These are phyloP conservation scores for Eupleurogrammus muticus DNA, from an alignment of 2,797 vertebrate genomes.

Conservation along the genomic window DNA sequence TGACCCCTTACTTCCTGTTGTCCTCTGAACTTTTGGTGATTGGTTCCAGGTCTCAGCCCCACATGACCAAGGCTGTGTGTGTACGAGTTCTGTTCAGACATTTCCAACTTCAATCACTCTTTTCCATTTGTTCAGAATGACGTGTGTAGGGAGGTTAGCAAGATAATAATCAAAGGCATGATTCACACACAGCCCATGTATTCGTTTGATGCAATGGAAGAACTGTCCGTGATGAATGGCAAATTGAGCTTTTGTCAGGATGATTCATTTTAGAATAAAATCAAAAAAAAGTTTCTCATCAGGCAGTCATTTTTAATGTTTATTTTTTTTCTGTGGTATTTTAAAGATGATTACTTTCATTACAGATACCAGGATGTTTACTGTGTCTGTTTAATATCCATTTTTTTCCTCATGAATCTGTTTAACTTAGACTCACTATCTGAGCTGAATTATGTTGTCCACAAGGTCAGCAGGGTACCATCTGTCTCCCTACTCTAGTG, in stretches of 20 bases:
- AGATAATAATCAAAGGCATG: conserved; percentile 17
- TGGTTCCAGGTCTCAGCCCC: conserved; percentile 71
- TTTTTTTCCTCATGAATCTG: conserved; percentile 21
- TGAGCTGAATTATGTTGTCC: conserved; percentile 57
- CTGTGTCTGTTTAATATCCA: conserved; percentile 24
- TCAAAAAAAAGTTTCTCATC: conserved; percentile 3
- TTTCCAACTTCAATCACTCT: conserved; percentile 9
- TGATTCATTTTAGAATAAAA: conserved; percentile 24
- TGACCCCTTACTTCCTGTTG: conserved; percentile 84
- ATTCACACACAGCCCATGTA: conserved; percentile 13
- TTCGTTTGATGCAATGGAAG: conserved; percentile 10
- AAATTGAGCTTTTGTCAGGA: conserved; percentile 1
- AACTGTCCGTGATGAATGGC: conserved; percentile 18
- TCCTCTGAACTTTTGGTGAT: conserved; percentile 74
- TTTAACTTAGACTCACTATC: conserved; percentile 27
- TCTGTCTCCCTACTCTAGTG: conserved; percentile 77
- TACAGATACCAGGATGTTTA: conserved; percentile 27
- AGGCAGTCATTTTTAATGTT: neutral
- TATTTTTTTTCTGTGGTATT: conserved; percentile 1
- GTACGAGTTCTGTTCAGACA: conserved; percentile 12
- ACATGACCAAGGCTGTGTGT: conserved; percentile 40
- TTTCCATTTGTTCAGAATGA: conserved; percentile 8
- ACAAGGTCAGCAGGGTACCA: conserved; percentile 74
- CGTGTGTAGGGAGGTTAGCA: neutral
- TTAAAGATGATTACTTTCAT: neutral